Percentiles rank a stretch among this genome's conserved stretches.
phyloP scores from a whole-genome alignment of 2,797 vertebrate genomes.

The Poliocrania exsul region DNA sequence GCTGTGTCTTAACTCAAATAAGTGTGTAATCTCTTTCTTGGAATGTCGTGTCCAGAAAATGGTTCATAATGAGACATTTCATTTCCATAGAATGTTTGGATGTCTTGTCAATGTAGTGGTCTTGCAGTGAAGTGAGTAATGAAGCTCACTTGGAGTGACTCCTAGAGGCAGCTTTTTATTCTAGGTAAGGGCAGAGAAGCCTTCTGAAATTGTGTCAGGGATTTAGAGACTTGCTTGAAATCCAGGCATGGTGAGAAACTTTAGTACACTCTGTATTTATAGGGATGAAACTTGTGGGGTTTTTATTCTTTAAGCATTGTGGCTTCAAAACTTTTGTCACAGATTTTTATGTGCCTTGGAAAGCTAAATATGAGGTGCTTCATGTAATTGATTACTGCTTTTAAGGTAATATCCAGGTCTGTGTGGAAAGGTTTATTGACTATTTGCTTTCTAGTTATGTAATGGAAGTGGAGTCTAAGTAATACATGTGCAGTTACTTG shows the following conservation, averaged over 20 bases:
- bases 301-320: background rate
- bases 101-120: background rate
- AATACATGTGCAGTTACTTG: background rate
- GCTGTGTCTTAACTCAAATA: background rate
- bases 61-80: background rate
- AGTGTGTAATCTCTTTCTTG: background rate
- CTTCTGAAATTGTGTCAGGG: background rate
- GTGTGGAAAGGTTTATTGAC: background rate
- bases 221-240: background rate
- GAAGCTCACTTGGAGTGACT: background rate
- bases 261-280: accelerated
- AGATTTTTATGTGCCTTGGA: background rate
- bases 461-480: background rate
- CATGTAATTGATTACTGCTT: background rate
- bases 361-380: background rate
- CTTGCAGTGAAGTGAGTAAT: background rate
- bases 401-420: background rate
- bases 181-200: background rate
- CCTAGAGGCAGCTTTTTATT: background rate
- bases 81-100: background rate
- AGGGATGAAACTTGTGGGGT: background rate
- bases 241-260: background rate
- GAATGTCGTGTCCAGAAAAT: accelerated
- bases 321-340: background rate
- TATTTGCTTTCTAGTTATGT: background rate